Base-by-base conservation (phyloP, 2,113 vertebrate species). In the Coturnix japonica region DNA sequence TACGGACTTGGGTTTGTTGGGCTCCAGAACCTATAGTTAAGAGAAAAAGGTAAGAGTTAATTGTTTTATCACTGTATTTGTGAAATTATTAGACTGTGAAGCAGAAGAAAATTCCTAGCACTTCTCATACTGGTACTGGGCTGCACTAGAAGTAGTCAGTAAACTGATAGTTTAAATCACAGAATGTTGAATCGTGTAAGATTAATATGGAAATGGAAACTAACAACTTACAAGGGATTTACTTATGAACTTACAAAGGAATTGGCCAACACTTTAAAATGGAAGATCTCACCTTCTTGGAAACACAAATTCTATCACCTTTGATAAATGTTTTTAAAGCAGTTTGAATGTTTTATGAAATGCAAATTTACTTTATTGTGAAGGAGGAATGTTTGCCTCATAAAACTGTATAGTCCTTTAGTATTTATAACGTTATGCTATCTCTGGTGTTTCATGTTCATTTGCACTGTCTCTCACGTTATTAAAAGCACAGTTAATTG, bases 321-420 rank as follows among this genome's bases (percentile, higher is more conserved):
- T 70, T 59, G 30, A 91, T 67, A 69, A 69, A 21, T 26, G 57
- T 80, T 76, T 87, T 87, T 39, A 85, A 79, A 94, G 66, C 67
- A 72, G 31, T 37, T 74, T n/a, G 47, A 84, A 46, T 28, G 59
- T 56, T 82, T 79, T 53, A 41, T 53, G 35, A 85, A 85, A 81
- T 1, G 10, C 17, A 23, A 65, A 69, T 84, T 73, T 92, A 57
- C 59, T 28, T 70, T 89, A 20, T 6, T 71, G 5, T 78, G 49
- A 83, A 56, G 30, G 16, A 66, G 3, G 13, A 43, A 66, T 17
- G 37, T 90, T 82, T 92, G 7, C 54, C n/a, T 75, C 30, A 11
- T 2, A 3, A 53, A 43, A 69, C 60, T 54, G 23, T n/a, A n/a
- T 64, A 60, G 22, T 86, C 41, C 33, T 63, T 80, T 73, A 66